Percentiles rank a stretch among this genome's conserved stretches.
phyloP scores from a whole-genome alignment of 1,140 invertebrate species.

The Helicoverpa armigera region DNA sequence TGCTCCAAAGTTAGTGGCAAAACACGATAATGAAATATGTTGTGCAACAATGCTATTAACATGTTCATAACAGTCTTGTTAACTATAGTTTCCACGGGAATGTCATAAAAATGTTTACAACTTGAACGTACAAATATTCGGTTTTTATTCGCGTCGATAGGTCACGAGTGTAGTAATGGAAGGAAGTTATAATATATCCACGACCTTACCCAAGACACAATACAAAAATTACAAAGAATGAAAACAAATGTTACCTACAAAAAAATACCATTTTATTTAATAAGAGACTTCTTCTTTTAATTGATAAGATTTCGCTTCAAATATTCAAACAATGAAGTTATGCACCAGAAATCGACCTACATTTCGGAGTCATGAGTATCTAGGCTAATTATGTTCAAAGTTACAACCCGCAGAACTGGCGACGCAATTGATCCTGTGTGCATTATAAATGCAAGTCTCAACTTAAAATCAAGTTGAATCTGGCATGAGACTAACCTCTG shows the following conservation, averaged over 20 bases:
- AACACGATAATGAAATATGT: conserved; percentile 26
- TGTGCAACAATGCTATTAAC: conserved; percentile 12
- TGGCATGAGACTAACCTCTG: conserved; percentile 30
- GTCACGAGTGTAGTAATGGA: no score
- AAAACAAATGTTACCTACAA: no score
- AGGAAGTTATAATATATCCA: no score
- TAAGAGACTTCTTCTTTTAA: no score
- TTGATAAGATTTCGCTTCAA: no score
- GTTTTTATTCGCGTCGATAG: no score
- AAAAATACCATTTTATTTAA: no score
- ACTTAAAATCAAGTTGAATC: conserved; percentile 41
- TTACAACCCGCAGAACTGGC: background rate
- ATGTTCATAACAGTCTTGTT: conserved; percentile 17
- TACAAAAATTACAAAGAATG: no score
- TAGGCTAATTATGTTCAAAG: conserved; percentile 16
- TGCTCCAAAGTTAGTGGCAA: conserved; percentile 26
- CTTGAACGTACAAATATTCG: no score
- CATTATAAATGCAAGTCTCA: conserved; percentile 36
- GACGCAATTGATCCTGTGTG: conserved; percentile 36
- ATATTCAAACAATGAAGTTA: background rate
- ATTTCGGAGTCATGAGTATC: conserved; percentile 24
- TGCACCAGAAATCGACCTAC: background rate
- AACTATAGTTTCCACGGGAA: conserved; percentile 6
- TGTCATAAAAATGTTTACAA: background rate
- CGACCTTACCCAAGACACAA: no score